Conservation (phyloP, 2,888 invertebrate species). For the Schrankia costaestrigalis region DNA sequence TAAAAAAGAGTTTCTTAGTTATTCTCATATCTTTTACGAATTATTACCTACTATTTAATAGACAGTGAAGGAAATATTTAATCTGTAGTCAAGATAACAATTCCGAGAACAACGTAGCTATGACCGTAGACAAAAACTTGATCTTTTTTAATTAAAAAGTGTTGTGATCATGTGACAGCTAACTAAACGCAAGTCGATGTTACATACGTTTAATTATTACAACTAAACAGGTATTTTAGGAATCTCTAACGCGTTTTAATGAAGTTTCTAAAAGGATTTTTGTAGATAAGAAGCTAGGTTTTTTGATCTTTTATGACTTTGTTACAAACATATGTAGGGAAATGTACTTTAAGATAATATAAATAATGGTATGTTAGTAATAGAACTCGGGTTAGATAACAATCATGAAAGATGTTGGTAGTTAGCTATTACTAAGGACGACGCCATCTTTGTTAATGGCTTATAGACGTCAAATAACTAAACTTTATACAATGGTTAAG, state of each 20-base stretch:
- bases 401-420: constrained; percentile 23
- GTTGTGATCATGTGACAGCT: no score
- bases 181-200: no score
- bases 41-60: constrained; percentile 55
- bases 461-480: constrained; percentile 31
- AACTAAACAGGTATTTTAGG: constrained; percentile 19
- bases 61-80: constrained; percentile 47
- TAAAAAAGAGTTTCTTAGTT: constrained; percentile 32
- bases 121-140: constrained; percentile 48
- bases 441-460: constrained; percentile 16
- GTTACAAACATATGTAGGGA: constrained; percentile 11
- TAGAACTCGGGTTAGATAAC: constrained; percentile 18
- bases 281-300: constrained; percentile 30
- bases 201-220: constrained; percentile 20
- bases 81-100: constrained; percentile 51
- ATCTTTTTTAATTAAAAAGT: constrained; percentile 61
- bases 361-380: constrained; percentile 21
- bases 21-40: constrained; percentile 51
- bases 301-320: constrained; percentile 35
- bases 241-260: constrained; percentile 7
- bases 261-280: constrained; percentile 10
- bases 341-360: constrained; percentile 19
- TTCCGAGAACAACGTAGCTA: constrained; percentile 65
- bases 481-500: constrained; percentile 16
- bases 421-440: no score